Percentiles rank a stretch among this genome's conserved stretches.
Evolutionary conservation across 2,797 vertebrate genomes (phyloP).

Genomic region (Choloepus didactylus): DNA sequence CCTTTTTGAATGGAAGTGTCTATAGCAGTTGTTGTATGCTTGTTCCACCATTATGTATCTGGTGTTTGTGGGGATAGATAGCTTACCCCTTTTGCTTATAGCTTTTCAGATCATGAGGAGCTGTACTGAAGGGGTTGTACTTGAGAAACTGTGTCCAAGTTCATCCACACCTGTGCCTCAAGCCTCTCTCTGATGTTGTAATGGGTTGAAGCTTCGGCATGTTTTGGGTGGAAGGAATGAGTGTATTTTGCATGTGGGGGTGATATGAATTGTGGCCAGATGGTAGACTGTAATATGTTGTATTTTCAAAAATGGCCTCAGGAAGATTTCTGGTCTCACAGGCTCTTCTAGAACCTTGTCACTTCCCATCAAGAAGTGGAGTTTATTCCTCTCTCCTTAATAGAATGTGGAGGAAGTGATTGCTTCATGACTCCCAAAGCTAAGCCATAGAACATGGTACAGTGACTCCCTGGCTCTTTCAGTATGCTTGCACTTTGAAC

Average conservation of each 20-base stretch:
- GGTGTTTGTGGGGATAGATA: not conserved
- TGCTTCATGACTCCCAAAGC: not conserved
- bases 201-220: too few relatives aligned
- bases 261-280: not conserved
- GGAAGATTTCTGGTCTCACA: not conserved
- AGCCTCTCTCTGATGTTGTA: not conserved
- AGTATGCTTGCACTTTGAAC: not conserved
- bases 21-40: not conserved
- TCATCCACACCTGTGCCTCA: not conserved
- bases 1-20: not conserved
- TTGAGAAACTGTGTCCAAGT: not conserved
- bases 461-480: not conserved
- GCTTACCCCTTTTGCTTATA: not conserved
- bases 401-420: not conserved
- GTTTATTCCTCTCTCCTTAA: not conserved
- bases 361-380: not conserved
- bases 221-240: not conserved
- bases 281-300: not conserved
- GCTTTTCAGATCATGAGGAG: not conserved
- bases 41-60: not conserved
- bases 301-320: constrained; percentile 20
- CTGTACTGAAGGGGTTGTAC: not conserved
- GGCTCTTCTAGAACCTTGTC: not conserved
- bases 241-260: not conserved
- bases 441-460: not conserved